Evolutionary conservation across 2,888 invertebrate species (phyloP), one percentile per base, ranked within the genome.

Genomic region (Nipponacmea schrenckii): DNA sequence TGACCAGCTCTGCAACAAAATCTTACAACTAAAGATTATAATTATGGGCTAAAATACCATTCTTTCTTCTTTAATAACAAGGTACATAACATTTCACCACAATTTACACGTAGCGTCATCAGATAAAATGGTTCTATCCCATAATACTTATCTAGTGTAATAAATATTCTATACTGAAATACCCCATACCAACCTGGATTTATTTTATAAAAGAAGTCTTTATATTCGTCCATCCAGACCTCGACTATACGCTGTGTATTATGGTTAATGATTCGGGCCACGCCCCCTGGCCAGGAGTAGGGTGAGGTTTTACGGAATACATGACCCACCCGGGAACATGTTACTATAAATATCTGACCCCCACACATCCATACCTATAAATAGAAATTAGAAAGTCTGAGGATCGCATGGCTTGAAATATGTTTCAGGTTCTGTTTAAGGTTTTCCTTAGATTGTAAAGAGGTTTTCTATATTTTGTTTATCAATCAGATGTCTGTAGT

Each of bases 181-280:
- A 39, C 4, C 7, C 24, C 24, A 14, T 0, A 72, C 71, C 71
- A 69, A 89, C 89, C 86, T 77, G 89, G 89, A 77, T 87, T 89
- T 68, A 88, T 86, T 79, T 87, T 87, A 79, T 87, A 86, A 77
- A 86, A 89, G 80, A 89, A 88, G 50, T 89, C 96, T 90, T 96
- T 94, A 95, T 98, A 98, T 91, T 98, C 97, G 93, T 98, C 99
- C 94, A 99, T 95, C 99, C 99, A 99, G 87, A 99, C 99, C 90
- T 97, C 96, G 85, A 98, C 98, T 85, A 98, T 97, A 86, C 99
- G 93, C 85, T 97, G 96, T 83, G 98, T 96, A 92, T 99, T 99
- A 91, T 97, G 96, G 76, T 88, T 88, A 85, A 98, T 94, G 86
- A 98, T 97, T 79, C 94, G 93, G 91, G 89, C 89, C 10, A 91